Conservation (phyloP, 2,888 invertebrate species). For the Dione juno region DNA sequence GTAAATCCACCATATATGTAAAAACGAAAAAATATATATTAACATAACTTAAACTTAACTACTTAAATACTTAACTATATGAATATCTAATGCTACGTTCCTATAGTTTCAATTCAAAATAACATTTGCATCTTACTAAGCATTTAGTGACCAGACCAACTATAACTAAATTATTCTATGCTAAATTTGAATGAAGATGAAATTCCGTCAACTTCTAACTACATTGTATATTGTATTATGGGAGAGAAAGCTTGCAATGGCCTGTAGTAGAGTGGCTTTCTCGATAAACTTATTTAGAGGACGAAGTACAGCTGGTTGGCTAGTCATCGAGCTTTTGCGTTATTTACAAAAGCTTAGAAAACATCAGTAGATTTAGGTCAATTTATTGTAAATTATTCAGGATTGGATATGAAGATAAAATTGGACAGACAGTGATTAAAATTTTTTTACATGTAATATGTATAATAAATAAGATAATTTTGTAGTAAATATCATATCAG, state of each 20-base stretch:
- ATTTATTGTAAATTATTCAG: no score
- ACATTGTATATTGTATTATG: slow-evolving; percentile 19
- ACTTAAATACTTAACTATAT: no score
- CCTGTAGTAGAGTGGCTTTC: not conserved
- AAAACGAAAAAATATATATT: no score
- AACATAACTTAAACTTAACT: no score
- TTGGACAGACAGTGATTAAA: no score
- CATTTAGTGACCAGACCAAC: slow-evolving; percentile 9
- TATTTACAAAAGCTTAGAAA: not conserved
- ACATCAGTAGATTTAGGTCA: not conserved
- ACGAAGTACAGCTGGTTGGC: not conserved
- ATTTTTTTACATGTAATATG: no score
- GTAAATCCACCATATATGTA: no score
- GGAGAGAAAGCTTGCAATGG: not conserved
- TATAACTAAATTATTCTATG: slow-evolving; percentile 20
- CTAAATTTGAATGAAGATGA: slow-evolving; percentile 16
- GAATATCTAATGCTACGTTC: not conserved
- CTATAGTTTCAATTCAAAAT: not conserved
- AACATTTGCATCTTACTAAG: not conserved
- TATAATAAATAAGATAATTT: no score
- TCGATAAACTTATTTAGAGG: not conserved
- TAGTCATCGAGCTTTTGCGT: not conserved
- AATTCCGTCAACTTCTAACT: slow-evolving; percentile 15
- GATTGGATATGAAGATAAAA: no score
- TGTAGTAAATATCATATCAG: no score